Conservation (phyloP, 2,113 vertebrate species). For the Onychorhynchus coronatus region DNA sequence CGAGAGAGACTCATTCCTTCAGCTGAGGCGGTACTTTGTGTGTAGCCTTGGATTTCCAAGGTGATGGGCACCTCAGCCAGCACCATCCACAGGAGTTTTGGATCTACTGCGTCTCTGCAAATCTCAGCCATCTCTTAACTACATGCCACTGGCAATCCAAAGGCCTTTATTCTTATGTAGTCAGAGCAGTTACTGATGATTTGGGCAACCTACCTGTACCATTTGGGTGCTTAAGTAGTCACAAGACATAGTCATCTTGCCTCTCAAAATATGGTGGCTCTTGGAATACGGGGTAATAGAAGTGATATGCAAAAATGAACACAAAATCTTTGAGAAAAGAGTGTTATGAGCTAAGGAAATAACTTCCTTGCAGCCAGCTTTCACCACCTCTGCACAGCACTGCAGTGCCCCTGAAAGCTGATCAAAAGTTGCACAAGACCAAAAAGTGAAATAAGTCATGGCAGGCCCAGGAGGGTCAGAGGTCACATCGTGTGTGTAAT, state of each 20-base stretch:
- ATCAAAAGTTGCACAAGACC: not conserved
- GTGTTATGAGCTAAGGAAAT: not conserved
- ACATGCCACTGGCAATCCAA: rapidly evolving
- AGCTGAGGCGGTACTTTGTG: not conserved
- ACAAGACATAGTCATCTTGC: rapidly evolving
- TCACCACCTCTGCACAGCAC: not conserved
- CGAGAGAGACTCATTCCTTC: not conserved
- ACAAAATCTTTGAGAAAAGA: not conserved
- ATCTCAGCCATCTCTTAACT: not conserved
- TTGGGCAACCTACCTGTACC: not conserved
- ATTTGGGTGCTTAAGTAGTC: not conserved
- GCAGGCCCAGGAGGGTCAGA: not conserved
- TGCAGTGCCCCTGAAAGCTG: not conserved
- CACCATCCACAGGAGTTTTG: not conserved
- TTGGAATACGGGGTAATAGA: not conserved
- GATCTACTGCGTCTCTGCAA: not conserved
- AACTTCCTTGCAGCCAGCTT: not conserved
- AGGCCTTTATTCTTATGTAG: not conserved
- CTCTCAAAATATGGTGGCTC: not conserved
- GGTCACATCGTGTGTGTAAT: not conserved
- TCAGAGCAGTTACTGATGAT: not conserved
- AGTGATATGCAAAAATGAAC: not conserved
- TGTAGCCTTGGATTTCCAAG: not conserved
- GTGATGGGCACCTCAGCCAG: not conserved
- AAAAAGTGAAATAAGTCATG: not conserved